Evolutionary conservation across 1,140 invertebrate species (phyloP).

Genomic region (Pomacea maculata): DNA sequence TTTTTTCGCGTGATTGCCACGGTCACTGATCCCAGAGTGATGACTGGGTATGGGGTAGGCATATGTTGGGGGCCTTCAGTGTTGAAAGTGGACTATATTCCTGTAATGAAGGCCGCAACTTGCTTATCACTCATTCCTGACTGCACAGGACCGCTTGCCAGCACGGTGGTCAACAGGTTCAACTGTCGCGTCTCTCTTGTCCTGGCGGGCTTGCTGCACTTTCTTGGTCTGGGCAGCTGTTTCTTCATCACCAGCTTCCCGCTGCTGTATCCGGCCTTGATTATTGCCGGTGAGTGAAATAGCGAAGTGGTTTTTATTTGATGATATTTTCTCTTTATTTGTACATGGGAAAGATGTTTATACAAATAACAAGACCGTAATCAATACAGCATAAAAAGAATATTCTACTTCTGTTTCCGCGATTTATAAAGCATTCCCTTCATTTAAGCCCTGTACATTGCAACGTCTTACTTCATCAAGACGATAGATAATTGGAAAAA

Average conservation of each 20-base stretch:
- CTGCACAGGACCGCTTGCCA: slow-evolving; percentile 18
- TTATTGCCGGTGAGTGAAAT: background rate
- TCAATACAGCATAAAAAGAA: background rate
- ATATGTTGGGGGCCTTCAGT: background rate
- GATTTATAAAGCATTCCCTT: background rate
- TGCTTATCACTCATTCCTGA: background rate
- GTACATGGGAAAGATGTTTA: background rate
- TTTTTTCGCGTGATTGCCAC: too few species aligned
- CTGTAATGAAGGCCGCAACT: background rate
- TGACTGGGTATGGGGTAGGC: background rate
- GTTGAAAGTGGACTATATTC: background rate
- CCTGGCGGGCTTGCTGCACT: slow-evolving; percentile 9
- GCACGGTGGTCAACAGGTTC: slow-evolving; percentile 16
- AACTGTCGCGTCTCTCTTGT: slow-evolving; percentile 16
- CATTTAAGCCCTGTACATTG: background rate
- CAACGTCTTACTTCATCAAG: too few species aligned
- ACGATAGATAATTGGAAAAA: too few species aligned
- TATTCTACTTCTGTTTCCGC: background rate
- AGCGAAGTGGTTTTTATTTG: too few species aligned
- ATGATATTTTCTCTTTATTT: too few species aligned
- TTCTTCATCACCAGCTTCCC: slow-evolving; percentile 17
- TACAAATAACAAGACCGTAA: background rate
- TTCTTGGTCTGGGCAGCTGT: slow-evolving; percentile 9
- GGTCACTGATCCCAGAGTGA: background rate
- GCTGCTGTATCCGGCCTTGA: slow-evolving; percentile 13